Conservation (phyloP, 2,113 vertebrate genomes). For the Gobiocypris rarus region DNA sequence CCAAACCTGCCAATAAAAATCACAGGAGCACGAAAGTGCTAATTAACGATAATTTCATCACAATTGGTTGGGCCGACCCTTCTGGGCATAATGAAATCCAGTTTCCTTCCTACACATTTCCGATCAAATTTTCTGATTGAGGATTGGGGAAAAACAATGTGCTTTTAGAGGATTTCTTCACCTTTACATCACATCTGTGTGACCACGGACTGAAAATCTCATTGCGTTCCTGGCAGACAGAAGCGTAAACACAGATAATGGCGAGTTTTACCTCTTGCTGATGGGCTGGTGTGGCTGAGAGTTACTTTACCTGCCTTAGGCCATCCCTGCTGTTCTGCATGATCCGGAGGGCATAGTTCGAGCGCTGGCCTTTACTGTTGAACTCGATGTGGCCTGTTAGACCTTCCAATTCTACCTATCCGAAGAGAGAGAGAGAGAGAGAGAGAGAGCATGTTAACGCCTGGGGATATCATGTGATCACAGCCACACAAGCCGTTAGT, state of each 20-base stretch:
- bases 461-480: background rate
- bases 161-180: slow-evolving; percentile 9
- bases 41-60: slow-evolving; percentile 30
- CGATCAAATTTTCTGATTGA: background rate
- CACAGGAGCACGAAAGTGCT: slow-evolving; percentile 33
- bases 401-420: slow-evolving; percentile 99
- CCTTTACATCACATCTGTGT: slow-evolving; percentile 2
- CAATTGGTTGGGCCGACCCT: background rate
- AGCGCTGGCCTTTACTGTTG: slow-evolving; percentile 98
- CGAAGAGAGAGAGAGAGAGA: slow-evolving; percentile 84
- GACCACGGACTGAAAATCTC: background rate
- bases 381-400: slow-evolving; percentile 99
- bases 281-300: slow-evolving; percentile 21
- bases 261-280: slow-evolving; percentile 40
- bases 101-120: background rate
- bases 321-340: slow-evolving; percentile 89
- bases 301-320: slow-evolving; percentile 88
- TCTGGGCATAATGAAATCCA: background rate
- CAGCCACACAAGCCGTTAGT: slow-evolving; percentile 5
- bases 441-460: slow-evolving; percentile 37
- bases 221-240: slow-evolving; percentile 8
- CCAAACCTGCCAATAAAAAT: slow-evolving; percentile 20
- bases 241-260: slow-evolving; percentile 25
- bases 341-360: slow-evolving; percentile 95
- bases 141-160: background rate